Evolutionary conservation across 2,888 invertebrate species (phyloP), one percentile per base, ranked within the genome.

Genomic region (Macrostomum cliftonense): DNA sequence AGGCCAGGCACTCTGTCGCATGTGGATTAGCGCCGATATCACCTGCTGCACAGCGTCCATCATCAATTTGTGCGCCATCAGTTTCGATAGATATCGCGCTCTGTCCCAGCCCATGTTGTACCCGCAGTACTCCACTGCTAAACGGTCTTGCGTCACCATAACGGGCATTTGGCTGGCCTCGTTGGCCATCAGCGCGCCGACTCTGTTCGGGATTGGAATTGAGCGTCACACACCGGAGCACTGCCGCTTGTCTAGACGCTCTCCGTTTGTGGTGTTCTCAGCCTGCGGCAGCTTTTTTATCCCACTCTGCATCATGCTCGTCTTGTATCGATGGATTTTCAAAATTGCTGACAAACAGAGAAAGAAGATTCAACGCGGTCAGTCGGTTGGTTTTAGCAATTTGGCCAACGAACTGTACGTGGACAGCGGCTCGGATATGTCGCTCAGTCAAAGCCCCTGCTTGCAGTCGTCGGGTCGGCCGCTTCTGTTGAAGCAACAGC

Each of bases 361-460:
- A 13, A 37, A 17, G n/a, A n/a, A 44, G n/a, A 54, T 47, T 21
- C 49, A 51, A 42, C 43, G 45, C 38, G 53, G 43, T 5, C 14
- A 28, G n/a, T 43, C 36, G 13, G 43, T 47, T 47, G 20, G 21
- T 44, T 46, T 21, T 14, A 17, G 40, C 40, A 28, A 14, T 14
- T 39, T 28, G 28, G 9, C 4, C 28, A 28, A 28, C 40, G 19
- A 40, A 5, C 2, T 17, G 19, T 16, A 40, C 19, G 19, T 11
- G 5, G 40, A 40, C 11, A 17, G 40, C 40, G 40, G 40, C 5
- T 16, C 40, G 2, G 16, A 17, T 2, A 40, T 17, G 47, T 43
- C 9, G 40, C 48, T n/a, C 45, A 49, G 21, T 47, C 65, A 7
- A 67, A 67, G 16, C 65, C 73, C 50, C 75, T 82, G 47, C 9